Evolutionary conservation across 1,140 invertebrate species (phyloP).

Genomic region (Matsumurasca onukii): DNA sequence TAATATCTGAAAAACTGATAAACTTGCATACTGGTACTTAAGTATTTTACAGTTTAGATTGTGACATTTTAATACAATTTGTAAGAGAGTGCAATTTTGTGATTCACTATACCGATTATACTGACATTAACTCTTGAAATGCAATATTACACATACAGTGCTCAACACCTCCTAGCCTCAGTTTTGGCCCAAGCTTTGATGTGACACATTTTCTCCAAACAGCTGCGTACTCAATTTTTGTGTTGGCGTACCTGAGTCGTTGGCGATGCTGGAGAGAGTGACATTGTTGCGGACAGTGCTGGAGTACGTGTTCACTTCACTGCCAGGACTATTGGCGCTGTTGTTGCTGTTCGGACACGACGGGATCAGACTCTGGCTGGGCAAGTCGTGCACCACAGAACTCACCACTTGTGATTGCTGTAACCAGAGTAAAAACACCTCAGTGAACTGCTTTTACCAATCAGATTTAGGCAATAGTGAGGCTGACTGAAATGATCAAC

Average conservation of each 20-base stretch:
- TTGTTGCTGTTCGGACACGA: conserved; percentile 18
- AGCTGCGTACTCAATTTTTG: too few species aligned
- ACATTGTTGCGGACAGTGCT: conserved; percentile 49
- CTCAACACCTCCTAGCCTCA: too few species aligned
- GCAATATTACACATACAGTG: too few species aligned
- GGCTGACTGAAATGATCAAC: not conserved
- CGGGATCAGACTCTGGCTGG: conserved; percentile 10
- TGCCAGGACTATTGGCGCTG: conserved; percentile 20
- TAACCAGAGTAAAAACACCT: not conserved
- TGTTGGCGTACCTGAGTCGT: conserved; percentile 44
- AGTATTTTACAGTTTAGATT: too few species aligned
- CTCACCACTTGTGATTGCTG: conserved; percentile 21
- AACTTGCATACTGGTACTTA: too few species aligned
- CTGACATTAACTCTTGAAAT: too few species aligned
- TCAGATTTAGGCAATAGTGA: not conserved
- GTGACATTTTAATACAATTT: too few species aligned
- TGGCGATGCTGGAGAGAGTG: conserved; percentile 44
- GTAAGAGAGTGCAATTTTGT: too few species aligned
- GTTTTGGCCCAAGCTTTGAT: too few species aligned
- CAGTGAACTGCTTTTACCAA: not conserved
- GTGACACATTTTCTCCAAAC: too few species aligned
- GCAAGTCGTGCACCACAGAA: not conserved
- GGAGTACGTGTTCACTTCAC: conserved; percentile 25
- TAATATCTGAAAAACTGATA: too few species aligned
- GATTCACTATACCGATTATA: too few species aligned